Evolutionary conservation across 2,888 invertebrate genomes (phyloP).

Genomic region (Spodoptera picta): DNA sequence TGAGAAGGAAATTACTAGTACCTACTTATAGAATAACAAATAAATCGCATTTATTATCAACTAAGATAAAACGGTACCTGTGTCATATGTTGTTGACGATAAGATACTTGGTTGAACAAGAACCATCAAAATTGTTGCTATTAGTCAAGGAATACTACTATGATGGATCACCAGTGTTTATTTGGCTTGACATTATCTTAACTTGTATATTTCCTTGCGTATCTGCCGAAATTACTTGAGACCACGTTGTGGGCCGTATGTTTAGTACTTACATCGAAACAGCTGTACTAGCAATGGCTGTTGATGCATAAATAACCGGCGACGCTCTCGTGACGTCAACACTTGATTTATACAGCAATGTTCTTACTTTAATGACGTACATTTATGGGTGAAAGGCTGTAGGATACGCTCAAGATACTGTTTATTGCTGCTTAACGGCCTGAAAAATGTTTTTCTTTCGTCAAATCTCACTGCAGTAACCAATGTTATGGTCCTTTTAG

Average conservation of each 20-base stretch:
- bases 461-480: background rate
- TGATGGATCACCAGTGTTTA: conserved; percentile 15
- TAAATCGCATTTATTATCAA: conserved; percentile 37
- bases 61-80: conserved; percentile 33
- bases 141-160: conserved; percentile 10
- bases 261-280: conserved; percentile 34
- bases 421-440: conserved; percentile 19
- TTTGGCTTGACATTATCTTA: conserved; percentile 10
- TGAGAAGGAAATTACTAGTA: conserved; percentile 20
- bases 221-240: conserved; percentile 18
- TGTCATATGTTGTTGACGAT: conserved; percentile 36
- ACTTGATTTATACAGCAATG: conserved; percentile 72
- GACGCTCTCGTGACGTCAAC: conserved; percentile 71
- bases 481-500: too few species aligned
- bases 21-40: conserved; percentile 21
- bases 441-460: conserved; percentile 17
- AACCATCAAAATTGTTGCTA: conserved; percentile 16
- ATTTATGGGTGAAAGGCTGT: conserved; percentile 53
- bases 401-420: conserved; percentile 14
- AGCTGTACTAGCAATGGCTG: conserved; percentile 38
- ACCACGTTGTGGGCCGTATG: conserved; percentile 10
- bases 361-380: conserved; percentile 60
- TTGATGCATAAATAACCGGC: conserved; percentile 57
- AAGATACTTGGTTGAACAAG: conserved; percentile 29
- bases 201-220: conserved; percentile 15